phyloP scores from a whole-genome alignment of 2,888 invertebrate genomes.

The Chrysotoxum bicinctum region DNA sequence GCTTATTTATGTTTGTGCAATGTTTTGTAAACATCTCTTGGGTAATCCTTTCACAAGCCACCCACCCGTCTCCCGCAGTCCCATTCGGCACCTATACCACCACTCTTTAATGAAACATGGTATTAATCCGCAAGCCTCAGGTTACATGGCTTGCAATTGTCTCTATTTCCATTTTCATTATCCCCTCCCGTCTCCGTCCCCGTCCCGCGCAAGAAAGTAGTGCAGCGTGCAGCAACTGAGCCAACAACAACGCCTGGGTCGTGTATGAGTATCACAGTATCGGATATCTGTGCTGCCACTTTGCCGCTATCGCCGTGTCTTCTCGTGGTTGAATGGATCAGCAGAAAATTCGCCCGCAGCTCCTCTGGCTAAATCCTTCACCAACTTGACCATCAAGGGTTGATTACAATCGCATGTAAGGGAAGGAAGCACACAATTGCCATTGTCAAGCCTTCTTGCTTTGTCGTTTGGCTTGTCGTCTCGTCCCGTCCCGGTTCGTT shows the following conservation, averaged over 20 bases:
- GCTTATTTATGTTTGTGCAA: constrained; percentile 69
- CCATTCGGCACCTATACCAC: not conserved
- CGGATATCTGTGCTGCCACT: constrained; percentile 44
- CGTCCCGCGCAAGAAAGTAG: constrained; percentile 43
- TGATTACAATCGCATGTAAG: constrained; percentile 36
- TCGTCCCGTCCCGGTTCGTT: constrained; percentile 2
- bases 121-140: constrained; percentile 58
- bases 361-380: constrained; percentile 40
- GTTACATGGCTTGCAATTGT: constrained; percentile 65
- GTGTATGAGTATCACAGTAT: constrained; percentile 41
- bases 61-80: not conserved
- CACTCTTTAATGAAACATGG: constrained; percentile 31
- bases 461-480: constrained; percentile 11
- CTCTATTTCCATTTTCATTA: constrained; percentile 29
- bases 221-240: constrained; percentile 2
- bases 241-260: constrained; percentile 13
- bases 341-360: constrained; percentile 24
- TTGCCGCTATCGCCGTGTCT: constrained; percentile 19
- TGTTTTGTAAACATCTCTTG: constrained; percentile 70
- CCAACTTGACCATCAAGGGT: constrained; percentile 49
- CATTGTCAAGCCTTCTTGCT: constrained; percentile 44
- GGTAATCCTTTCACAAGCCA: constrained; percentile 61
- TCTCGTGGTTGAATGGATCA: constrained; percentile 40
- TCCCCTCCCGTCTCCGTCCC: not conserved
- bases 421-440: constrained; percentile 62